Evolutionary conservation across 2,797 vertebrate genomes (phyloP).

Genomic region (Crenuchus spilurus): DNA sequence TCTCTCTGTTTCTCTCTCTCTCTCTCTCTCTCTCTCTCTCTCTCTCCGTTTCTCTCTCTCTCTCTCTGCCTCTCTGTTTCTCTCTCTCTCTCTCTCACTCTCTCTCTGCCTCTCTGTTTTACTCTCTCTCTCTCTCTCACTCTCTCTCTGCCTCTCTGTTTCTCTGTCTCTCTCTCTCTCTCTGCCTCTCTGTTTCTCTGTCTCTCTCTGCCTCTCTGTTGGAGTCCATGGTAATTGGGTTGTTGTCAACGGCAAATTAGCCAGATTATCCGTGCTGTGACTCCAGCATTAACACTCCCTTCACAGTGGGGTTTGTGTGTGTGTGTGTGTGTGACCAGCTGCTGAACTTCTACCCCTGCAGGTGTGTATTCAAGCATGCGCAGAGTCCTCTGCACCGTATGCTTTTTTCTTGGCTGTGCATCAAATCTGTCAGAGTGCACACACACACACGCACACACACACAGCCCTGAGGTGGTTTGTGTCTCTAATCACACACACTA

Average conservation of each 20-base stretch:
- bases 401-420: conserved; percentile 7
- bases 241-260: conserved; percentile 81
- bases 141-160: not conserved
- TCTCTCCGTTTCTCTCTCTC: conserved; percentile 43
- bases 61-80: conserved; percentile 7
- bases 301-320: not conserved
- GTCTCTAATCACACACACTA: not conserved
- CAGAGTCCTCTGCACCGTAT: conserved; percentile 23
- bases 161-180: conserved; percentile 16
- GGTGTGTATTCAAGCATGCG: conserved; percentile 37
- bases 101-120: no score
- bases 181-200: conserved; percentile 4
- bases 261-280: conserved; percentile 71
- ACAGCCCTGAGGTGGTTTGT: not conserved
- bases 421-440: conserved; percentile 19
- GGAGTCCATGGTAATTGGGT: conserved; percentile 75
- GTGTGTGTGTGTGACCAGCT: conserved; percentile 33
- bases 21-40: conserved; percentile 10
- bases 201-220: conserved; percentile 57
- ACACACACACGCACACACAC: conserved; percentile 18
- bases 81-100: conserved; percentile 9
- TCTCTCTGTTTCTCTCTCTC: conserved; percentile 38
- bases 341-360: conserved; percentile 33
- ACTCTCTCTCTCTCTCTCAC: conserved; percentile 3
- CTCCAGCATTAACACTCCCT: conserved; percentile 57